Base-by-base conservation (phyloP, 2,113 vertebrate genomes). In the Charadrius vociferus region DNA sequence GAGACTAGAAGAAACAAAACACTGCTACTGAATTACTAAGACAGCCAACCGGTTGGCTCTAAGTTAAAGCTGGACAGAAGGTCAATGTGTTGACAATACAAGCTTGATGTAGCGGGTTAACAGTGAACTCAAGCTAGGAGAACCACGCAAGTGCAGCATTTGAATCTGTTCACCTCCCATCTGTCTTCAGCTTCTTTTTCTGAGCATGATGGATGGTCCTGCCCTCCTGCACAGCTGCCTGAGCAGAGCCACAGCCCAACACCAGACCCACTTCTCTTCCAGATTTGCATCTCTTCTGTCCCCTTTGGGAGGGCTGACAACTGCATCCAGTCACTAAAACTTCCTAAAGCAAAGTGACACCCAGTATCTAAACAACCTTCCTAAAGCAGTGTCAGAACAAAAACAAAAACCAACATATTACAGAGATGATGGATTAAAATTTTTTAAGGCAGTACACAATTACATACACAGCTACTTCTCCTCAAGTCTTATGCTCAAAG, bases 71-170 rank as follows among this genome's bases (percentile, higher is more conserved):
- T 45, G 73, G 62, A 55, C 1, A 1, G 1, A 70, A 66, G 24
- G 32, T 27, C 34, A 52, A 21, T 0, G 0, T 4, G 21, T 41
- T 62, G 45, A 32, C 0, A 1, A 30, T 5, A 53, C 41, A 47
- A 71, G 24, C 1, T 1, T 6, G 5, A 39, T 21, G 5, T 19
- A 37, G 41, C 2, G 1, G 18, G 21, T 39, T 49, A 53, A 12
- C 15, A 19, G 12, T 5, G 12, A 92, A 17, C 37, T 58, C 56
- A 36, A 50, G 32, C 10, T 41, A 63, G 47, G 14, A 61, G 22
- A 20, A 19, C 11, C 73, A 61, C 14, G 14, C 32, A 82, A 79
- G 26, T 2, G 4, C 37, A 77, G 36, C 8, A 4, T 39, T 56
- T 78, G 6, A 52, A 65, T 43, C 23, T 2, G 0, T 29, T 86